These are phyloP conservation scores for Grantiella picta DNA, from an alignment of 2,113 vertebrate species.

Conservation along the genomic window DNA sequence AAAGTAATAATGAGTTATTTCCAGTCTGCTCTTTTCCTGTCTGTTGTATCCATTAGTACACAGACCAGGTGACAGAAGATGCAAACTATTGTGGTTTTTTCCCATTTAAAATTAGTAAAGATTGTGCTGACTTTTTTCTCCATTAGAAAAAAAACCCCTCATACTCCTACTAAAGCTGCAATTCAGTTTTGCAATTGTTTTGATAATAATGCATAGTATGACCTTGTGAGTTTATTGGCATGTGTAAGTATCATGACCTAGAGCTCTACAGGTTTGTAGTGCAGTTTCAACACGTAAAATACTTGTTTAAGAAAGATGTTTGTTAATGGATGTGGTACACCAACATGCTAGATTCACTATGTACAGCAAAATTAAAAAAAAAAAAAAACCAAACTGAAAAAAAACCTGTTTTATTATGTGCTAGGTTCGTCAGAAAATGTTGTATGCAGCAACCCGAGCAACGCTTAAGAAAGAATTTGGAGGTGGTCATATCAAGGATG, in stretches of 20 bases:
- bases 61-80: background rate
- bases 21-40: background rate
- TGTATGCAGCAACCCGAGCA: conserved; percentile 94
- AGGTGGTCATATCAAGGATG: conserved; percentile 94
- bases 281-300: background rate
- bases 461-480: conserved; percentile 97
- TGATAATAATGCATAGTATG: background rate
- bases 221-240: background rate
- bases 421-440: conserved; percentile 96
- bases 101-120: background rate
- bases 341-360: background rate
- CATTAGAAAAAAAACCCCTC: background rate
- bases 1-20: background rate
- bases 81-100: background rate
- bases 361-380: background rate
- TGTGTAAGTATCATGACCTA: background rate
- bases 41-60: background rate
- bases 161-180: background rate
- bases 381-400: background rate
- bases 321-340: background rate
- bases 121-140: background rate
- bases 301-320: background rate
- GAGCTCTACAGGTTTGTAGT: background rate
- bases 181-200: background rate
- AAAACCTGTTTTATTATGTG: background rate